A percentile compares a stretch with the other conserved stretches of the same genome.
phyloP scores from a whole-genome alignment of 2,888 invertebrate species.

The Actias luna region DNA sequence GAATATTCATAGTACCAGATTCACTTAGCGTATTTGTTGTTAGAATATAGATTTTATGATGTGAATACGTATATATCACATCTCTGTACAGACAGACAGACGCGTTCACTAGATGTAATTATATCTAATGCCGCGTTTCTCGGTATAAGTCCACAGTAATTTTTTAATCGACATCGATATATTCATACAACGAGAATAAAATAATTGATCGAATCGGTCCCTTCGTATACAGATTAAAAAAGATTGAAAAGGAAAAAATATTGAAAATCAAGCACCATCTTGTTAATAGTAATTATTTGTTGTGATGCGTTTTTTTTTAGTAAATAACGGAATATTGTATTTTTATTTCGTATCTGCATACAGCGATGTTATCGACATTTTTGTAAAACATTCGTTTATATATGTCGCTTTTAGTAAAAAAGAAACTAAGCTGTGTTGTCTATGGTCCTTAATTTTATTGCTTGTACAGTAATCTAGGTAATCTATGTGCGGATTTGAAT shows the following conservation, averaged over 20 bases:
- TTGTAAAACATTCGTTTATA: background rate
- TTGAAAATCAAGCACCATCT: slow-evolving; percentile 47
- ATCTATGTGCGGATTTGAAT: slow-evolving; percentile 25
- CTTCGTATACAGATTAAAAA: background rate
- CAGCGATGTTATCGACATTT: background rate
- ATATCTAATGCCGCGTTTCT: no score
- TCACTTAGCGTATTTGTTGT: background rate
- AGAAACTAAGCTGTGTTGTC: slow-evolving; percentile 32
- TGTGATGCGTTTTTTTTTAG: background rate
- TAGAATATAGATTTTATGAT: background rate
- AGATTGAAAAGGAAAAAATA: slow-evolving; percentile 14
- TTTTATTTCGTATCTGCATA: background rate
- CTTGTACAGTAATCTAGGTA: slow-evolving; percentile 45
- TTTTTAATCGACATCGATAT: no score
- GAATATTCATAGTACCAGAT: background rate
- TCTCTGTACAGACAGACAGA: background rate
- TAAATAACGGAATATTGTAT: background rate
- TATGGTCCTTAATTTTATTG: slow-evolving; percentile 39
- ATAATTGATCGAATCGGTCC: background rate
- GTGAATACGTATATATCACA: background rate
- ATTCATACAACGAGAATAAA: no score
- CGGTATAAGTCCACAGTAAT: no score
- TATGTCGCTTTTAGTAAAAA: slow-evolving; percentile 5
- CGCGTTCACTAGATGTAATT: background rate
- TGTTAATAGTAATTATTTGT: slow-evolving; percentile 23